Evolutionary conservation across 2,113 vertebrate genomes (phyloP).

Genomic region (Procavia capensis): DNA sequence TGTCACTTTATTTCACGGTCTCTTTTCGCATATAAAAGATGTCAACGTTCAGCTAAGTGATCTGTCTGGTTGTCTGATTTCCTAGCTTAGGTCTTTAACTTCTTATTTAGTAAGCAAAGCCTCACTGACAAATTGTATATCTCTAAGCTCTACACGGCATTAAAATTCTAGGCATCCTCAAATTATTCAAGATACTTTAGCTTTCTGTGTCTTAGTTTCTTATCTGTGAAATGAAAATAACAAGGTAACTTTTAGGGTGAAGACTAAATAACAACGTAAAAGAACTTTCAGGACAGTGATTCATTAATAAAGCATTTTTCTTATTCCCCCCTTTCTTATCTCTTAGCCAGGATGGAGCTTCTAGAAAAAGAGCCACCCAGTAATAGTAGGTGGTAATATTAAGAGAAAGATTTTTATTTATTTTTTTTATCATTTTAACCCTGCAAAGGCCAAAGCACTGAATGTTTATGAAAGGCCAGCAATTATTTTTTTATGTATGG

Average conservation of each 20-base stretch:
- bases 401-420: slow-evolving; percentile 1
- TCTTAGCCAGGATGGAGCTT: background rate
- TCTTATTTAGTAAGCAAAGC: slow-evolving; percentile 54
- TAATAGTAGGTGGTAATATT: background rate
- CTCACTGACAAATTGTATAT: slow-evolving; percentile 24
- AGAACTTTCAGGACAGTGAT: background rate
- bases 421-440: background rate
- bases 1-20: slow-evolving; percentile 41
- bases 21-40: slow-evolving; percentile 39
- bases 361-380: slow-evolving; percentile 27
- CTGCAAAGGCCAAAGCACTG: slow-evolving; percentile 3
- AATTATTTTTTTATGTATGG: slow-evolving; percentile 27
- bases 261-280: background rate
- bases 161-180: background rate
- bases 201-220: background rate
- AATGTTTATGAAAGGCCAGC: slow-evolving; percentile 34
- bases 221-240: slow-evolving; percentile 12
- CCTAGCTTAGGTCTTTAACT: slow-evolving; percentile 31
- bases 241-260: background rate
- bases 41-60: slow-evolving; percentile 38
- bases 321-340: background rate
- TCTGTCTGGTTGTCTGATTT: slow-evolving; percentile 43
- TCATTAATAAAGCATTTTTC: slow-evolving; percentile 7
- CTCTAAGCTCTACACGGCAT: slow-evolving; percentile 8
- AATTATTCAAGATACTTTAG: background rate